phyloP scores from a whole-genome alignment of 2,888 invertebrate genomes.

The Petrolisthes manimaculis region DNA sequence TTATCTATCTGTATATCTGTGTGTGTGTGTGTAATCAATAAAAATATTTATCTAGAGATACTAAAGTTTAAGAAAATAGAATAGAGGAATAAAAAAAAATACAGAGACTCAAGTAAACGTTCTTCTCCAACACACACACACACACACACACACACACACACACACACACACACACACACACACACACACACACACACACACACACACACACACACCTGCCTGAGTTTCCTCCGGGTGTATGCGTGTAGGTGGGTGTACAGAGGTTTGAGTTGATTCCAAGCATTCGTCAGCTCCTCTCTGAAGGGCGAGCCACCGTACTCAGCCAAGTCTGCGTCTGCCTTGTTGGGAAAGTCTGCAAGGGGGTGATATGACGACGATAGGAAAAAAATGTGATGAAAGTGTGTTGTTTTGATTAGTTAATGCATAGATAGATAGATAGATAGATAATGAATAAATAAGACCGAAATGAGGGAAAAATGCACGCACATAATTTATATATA shows the following conservation, averaged over 20 bases:
- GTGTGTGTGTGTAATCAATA: no score
- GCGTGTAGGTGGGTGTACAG: conserved; percentile 65
- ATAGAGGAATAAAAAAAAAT: neutral
- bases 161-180: conserved; percentile 31
- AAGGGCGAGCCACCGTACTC: conserved; percentile 38
- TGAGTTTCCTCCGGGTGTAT: conserved; percentile 63
- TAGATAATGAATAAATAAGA: no score
- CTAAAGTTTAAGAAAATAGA: neutral
- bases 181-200: neutral
- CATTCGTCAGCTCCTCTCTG: conserved; percentile 32
- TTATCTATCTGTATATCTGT: no score
- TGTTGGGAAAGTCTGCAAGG: conserved; percentile 41
- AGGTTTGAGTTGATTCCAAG: conserved; percentile 45
- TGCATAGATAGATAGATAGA: neutral
- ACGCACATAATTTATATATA: no score
- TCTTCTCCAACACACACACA: neutral
- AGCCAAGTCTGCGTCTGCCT: conserved; percentile 41
- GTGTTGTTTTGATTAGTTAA: neutral
- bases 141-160: conserved; percentile 18
- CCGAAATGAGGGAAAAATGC: no score
- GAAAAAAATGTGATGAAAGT: neutral
- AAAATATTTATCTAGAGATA: neutral
- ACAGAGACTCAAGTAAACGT: neutral
- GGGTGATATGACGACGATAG: neutral
- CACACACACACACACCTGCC: conserved; percentile 29